phyloP scores from a whole-genome alignment of 2,797 vertebrate species.

The Pipistrellus pipistrellus region DNA sequence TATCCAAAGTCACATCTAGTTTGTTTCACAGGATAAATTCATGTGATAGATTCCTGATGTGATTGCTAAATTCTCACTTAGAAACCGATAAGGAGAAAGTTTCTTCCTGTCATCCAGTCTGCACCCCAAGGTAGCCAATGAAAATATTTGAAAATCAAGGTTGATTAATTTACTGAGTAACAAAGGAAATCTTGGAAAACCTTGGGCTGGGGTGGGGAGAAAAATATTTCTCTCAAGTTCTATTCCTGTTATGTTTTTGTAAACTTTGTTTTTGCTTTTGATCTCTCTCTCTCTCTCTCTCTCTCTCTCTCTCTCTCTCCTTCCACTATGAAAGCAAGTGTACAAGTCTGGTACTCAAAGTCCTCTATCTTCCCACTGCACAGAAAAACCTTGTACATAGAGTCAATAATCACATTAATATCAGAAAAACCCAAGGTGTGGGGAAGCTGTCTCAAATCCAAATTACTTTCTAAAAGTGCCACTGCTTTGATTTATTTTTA shows the following conservation, averaged over 20 bases:
- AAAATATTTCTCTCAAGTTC: background rate
- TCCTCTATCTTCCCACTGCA: background rate
- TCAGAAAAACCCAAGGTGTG: background rate
- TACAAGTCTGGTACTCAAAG: background rate
- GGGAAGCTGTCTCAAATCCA: background rate
- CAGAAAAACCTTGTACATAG: background rate
- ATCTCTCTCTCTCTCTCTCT: background rate
- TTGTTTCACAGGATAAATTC: background rate
- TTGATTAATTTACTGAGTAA: background rate
- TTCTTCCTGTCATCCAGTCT: background rate
- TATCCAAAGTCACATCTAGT: slow-evolving; percentile 28
- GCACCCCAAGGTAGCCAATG: background rate
- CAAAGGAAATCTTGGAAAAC: background rate
- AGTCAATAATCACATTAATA: background rate
- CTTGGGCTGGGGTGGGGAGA: background rate
- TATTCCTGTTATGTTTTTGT: background rate
- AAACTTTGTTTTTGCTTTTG: background rate
- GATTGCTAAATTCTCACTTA: background rate
- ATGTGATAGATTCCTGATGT: background rate
- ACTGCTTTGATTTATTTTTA: background rate
- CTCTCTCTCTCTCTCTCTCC: background rate
- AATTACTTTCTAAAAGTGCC: background rate
- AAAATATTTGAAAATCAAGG: slow-evolving; percentile 6
- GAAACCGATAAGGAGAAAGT: background rate
- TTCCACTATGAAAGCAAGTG: background rate